Evolutionary conservation across 2,888 invertebrate genomes (phyloP).

Genomic region (Heliconius ethilla): DNA sequence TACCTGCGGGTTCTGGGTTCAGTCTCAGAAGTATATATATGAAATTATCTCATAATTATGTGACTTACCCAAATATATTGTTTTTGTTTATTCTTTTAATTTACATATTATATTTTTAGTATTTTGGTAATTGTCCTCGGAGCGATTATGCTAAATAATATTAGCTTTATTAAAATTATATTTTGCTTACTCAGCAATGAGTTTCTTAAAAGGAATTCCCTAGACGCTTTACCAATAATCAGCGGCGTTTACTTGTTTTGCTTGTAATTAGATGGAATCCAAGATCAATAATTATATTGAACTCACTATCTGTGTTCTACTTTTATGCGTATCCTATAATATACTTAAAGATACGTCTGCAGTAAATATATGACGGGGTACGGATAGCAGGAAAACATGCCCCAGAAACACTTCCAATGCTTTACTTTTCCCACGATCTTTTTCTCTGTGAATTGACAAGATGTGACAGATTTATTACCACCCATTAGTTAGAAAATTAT

Average conservation of each 20-base stretch:
- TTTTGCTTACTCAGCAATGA: neutral
- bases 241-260: neutral
- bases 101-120: neutral
- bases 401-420: conserved; percentile 27
- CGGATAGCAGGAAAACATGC: conserved; percentile 29
- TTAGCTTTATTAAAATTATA: neutral
- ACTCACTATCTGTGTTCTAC: conserved; percentile 1
- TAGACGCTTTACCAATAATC: neutral
- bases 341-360: neutral
- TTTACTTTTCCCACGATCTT: conserved; percentile 37
- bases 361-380: conserved; percentile 10
- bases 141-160: neutral
- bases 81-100: neutral
- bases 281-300: neutral
- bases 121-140: too few species aligned
- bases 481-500: conserved; percentile 13
- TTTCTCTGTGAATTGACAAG: conserved; percentile 19
- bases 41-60: neutral
- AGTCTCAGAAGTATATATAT: too few species aligned
- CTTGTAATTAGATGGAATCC: neutral
- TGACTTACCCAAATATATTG: neutral
- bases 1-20: too few species aligned
- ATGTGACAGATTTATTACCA: conserved; percentile 23
- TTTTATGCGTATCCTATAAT: neutral
- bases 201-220: neutral